Evolutionary conservation across 2,113 vertebrate genomes (phyloP).

Genomic region (Heterotilapia buettikoferi): DNA sequence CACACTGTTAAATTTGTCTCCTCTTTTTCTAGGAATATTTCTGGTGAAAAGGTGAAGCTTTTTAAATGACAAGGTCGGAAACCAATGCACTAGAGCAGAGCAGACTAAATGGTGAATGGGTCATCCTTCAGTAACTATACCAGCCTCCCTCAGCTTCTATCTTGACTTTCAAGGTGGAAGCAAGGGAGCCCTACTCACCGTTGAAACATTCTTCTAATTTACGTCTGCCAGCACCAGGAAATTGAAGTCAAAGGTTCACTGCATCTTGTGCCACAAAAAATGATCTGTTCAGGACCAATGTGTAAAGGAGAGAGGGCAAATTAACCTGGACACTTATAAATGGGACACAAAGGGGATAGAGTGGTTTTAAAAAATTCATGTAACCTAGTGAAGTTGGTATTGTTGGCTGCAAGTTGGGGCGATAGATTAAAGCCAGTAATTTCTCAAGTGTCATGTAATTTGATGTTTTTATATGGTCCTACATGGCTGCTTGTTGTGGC

Average conservation of each 20-base stretch:
- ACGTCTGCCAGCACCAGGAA: constrained; percentile 57
- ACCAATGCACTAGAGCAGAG: background rate
- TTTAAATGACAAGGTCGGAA: background rate
- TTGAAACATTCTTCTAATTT: constrained; percentile 68
- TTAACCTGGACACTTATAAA: constrained; percentile 57
- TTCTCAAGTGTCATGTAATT: background rate
- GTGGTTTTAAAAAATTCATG: constrained; percentile 38
- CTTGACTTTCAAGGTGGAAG: constrained; percentile 15
- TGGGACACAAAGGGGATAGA: constrained; percentile 17
- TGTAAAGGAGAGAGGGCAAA: constrained; percentile 47
- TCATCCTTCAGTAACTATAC: constrained; percentile 23
- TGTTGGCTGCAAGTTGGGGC: background rate
- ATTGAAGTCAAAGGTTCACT: constrained; percentile 72
- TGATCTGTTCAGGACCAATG: constrained; percentile 34
- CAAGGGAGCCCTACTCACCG: constrained; percentile 10
- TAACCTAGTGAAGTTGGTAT: constrained; percentile 13
- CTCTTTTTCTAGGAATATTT: background rate
- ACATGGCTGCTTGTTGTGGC: background rate
- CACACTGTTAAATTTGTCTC: background rate
- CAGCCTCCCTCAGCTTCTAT: constrained; percentile 22
- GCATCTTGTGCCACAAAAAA: constrained; percentile 58
- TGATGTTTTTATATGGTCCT: background rate
- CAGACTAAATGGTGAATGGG: constrained; percentile 11
- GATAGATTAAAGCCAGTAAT: background rate
- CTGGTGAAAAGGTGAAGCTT: background rate